phyloP scores from a whole-genome alignment of 1,140 invertebrate species.

The Augochlora pura region DNA sequence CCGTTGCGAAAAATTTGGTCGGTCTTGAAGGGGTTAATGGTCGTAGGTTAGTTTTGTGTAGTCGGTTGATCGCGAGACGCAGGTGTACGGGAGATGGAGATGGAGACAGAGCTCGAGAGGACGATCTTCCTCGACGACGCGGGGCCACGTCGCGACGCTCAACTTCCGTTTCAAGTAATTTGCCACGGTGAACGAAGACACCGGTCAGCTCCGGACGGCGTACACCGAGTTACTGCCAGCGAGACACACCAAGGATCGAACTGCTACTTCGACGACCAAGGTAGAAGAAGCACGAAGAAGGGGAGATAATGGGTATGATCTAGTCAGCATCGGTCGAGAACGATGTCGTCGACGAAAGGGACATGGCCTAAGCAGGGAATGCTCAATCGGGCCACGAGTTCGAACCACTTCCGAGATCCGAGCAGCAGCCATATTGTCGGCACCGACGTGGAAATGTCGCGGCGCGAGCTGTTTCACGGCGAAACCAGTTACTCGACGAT shows the following conservation, averaged over 20 bases:
- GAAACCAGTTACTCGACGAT: too few species aligned
- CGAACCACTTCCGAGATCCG: background rate
- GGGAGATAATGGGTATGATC: conserved; percentile 18
- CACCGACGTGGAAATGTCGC: background rate
- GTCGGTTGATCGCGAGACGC: background rate
- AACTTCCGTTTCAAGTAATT: conserved; percentile 9
- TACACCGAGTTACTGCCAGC: conserved; percentile 55
- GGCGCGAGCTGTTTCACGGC: background rate
- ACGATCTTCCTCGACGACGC: background rate
- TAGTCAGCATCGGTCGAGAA: conserved; percentile 47
- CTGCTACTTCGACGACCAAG: conserved; percentile 23
- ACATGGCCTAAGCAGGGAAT: conserved; percentile 53
- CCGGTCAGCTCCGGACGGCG: conserved; percentile 42
- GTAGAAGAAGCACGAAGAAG: background rate
- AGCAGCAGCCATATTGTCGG: conserved; percentile 5
- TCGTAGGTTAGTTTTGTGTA: background rate
- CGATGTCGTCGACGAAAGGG: conserved; percentile 25
- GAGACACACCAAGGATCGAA: conserved; percentile 36
- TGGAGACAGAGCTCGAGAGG: background rate
- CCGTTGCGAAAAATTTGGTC: too few species aligned
- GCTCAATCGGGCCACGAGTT: conserved; percentile 28
- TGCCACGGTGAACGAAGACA: conserved; percentile 20
- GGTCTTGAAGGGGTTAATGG: background rate
- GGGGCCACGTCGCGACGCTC: conserved; percentile 9
- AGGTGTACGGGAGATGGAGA: background rate